Evolutionary conservation across 53 echinoderm and acorn worm species (phyloP).

Genomic region (Holothuria leucospilota): DNA sequence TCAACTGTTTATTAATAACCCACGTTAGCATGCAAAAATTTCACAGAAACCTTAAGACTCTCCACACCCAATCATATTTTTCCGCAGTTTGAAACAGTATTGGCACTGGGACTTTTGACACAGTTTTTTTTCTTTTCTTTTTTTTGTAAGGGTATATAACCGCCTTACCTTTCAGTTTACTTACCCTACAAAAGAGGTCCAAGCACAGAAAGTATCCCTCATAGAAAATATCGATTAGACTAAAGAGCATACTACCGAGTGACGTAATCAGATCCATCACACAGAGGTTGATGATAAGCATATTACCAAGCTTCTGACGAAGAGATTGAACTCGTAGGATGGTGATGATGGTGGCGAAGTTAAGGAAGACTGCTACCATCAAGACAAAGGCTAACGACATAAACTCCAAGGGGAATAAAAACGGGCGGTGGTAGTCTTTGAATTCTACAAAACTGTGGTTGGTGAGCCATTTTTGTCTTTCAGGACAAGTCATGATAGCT

Average conservation of each 20-base stretch:
- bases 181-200: background rate
- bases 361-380: background rate
- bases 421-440: background rate
- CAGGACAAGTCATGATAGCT: background rate
- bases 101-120: too few relatives aligned
- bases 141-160: too few relatives aligned
- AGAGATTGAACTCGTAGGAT: background rate
- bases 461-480: background rate
- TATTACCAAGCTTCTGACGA: constrained; percentile 2
- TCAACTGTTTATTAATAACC: too few relatives aligned
- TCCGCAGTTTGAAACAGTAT: too few relatives aligned
- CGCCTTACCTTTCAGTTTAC: background rate
- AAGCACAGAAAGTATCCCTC: constrained; percentile 25
- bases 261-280: constrained; percentile 31
- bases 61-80: too few relatives aligned
- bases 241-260: constrained; percentile 34
- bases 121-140: too few relatives aligned
- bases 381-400: background rate
- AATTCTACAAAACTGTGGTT: background rate
- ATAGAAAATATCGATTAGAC: constrained; percentile 1
- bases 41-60: too few relatives aligned
- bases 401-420: background rate
- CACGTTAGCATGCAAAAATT: too few relatives aligned
- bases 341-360: background rate
- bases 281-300: constrained; percentile 20